These are phyloP conservation scores for Dendropsophus ebraccatus DNA, from an alignment of 2,113 vertebrate genomes.

Conservation along the genomic window DNA sequence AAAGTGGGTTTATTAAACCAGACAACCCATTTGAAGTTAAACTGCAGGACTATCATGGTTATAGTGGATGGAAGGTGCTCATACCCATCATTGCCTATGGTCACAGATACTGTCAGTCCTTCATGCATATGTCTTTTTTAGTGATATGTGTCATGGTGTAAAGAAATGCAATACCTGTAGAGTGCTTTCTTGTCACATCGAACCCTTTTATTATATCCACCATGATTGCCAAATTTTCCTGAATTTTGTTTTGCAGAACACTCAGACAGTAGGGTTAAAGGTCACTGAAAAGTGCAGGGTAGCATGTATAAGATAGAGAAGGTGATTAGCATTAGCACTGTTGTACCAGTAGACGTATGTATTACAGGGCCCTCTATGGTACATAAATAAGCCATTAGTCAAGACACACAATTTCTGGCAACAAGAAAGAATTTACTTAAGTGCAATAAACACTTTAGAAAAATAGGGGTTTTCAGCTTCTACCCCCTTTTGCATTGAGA, in stretches of 20 bases:
- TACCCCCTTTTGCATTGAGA: conserved; percentile 71
- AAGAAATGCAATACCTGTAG: background rate
- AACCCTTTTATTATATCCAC: background rate
- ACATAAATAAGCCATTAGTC: conserved; percentile 80
- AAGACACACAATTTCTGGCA: conserved; percentile 73
- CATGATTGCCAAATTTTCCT: background rate
- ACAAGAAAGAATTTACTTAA: conserved; percentile 77
- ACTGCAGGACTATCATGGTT: background rate
- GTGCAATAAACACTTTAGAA: conserved; percentile 74
- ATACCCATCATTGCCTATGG: background rate
- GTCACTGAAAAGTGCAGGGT: conserved; percentile 43
- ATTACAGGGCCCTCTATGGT: conserved; percentile 72
- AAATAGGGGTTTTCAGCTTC: conserved; percentile 68
- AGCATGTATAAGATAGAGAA: conserved; percentile 72
- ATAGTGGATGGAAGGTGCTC: background rate
- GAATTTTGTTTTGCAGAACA: background rate
- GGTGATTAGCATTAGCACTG: conserved; percentile 72
- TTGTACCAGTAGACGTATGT: conserved; percentile 74
- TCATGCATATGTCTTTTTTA: background rate
- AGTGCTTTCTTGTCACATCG: background rate
- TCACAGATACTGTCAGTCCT: background rate
- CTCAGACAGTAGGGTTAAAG: conserved; percentile 21
- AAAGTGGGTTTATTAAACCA: too few relatives aligned
- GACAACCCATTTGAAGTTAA: too few relatives aligned
- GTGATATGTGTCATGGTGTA: too few relatives aligned